Evolutionary conservation across 2,888 invertebrate species (phyloP).

Genomic region (Tipula unca): DNA sequence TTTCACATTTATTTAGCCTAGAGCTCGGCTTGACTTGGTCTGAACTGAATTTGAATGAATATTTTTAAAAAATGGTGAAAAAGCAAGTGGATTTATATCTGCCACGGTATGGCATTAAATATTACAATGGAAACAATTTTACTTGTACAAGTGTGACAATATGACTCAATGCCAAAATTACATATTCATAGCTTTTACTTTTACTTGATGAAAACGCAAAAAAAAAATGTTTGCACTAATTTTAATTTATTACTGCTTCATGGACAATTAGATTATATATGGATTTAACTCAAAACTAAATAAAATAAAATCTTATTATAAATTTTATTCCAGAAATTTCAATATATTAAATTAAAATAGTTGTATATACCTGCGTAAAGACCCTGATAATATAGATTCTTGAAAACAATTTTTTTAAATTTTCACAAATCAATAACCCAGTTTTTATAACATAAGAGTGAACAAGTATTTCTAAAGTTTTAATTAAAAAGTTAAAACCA

Average conservation of each 20-base stretch:
- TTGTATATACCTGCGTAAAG: background rate
- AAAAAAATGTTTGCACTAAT: background rate
- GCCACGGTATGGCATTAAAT: too few relatives aligned
- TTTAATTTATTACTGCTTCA: background rate
- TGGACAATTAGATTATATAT: background rate
- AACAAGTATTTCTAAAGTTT: background rate
- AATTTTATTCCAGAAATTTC: background rate
- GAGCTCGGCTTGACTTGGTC: too few relatives aligned
- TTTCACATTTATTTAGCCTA: too few relatives aligned
- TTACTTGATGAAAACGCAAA: background rate
- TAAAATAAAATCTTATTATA: background rate
- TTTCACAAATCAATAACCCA: background rate
- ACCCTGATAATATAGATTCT: background rate
- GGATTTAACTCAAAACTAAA: background rate
- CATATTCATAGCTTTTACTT: background rate
- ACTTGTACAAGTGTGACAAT: background rate
- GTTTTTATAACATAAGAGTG: background rate
- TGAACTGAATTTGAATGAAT: too few relatives aligned
- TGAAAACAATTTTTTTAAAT: background rate
- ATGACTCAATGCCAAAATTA: background rate
- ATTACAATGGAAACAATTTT: too few relatives aligned
- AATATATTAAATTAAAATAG: background rate
- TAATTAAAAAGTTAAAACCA: background rate
- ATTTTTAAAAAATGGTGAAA: too few relatives aligned
- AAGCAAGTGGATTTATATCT: too few relatives aligned